A percentile compares a stretch with the other conserved stretches of the same genome.
Conservation (phyloP, 2,888 invertebrate species). For the Mongoloraphidia duomilia region DNA sequence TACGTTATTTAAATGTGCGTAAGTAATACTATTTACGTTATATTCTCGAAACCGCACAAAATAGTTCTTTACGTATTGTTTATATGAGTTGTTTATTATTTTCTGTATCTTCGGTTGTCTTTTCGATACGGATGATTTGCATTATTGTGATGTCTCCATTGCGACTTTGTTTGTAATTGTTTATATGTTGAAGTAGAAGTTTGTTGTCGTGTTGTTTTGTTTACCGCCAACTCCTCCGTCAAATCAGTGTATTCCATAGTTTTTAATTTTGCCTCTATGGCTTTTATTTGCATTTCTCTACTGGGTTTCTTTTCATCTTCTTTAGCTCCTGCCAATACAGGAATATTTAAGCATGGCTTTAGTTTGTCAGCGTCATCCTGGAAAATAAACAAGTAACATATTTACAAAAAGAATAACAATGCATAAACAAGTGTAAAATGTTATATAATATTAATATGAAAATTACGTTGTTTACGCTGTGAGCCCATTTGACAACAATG, state of each 20-base stretch:
- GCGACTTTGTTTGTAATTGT: no score
- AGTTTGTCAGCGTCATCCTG: conserved; percentile 65
- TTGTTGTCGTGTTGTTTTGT: no score
- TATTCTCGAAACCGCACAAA: no score
- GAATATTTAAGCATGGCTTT: conserved; percentile 61
- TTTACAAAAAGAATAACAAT: background rate
- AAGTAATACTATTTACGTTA: no score
- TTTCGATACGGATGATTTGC: no score
- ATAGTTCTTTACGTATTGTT: no score
- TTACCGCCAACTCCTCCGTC: no score
- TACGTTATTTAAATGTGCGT: no score
- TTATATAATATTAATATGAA: conserved; percentile 5
- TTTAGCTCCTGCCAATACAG: conserved; percentile 54
- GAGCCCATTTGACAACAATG: conserved; percentile 69
- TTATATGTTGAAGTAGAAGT: no score
- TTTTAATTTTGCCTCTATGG: conserved; percentile 77
- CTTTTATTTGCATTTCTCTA: conserved; percentile 67
- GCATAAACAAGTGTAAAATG: conserved; percentile 3
- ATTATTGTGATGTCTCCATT: no score
- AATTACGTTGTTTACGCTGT: conserved; percentile 51
- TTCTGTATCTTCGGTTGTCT: no score
- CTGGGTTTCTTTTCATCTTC: conserved; percentile 47
- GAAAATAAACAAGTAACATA: conserved; percentile 10
- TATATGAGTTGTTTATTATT: no score
- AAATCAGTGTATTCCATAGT: conserved; percentile 41